These are phyloP conservation scores for Acanthurus leucopareius DNA, from an alignment of 2,797 vertebrate species.

Conservation along the genomic window DNA sequence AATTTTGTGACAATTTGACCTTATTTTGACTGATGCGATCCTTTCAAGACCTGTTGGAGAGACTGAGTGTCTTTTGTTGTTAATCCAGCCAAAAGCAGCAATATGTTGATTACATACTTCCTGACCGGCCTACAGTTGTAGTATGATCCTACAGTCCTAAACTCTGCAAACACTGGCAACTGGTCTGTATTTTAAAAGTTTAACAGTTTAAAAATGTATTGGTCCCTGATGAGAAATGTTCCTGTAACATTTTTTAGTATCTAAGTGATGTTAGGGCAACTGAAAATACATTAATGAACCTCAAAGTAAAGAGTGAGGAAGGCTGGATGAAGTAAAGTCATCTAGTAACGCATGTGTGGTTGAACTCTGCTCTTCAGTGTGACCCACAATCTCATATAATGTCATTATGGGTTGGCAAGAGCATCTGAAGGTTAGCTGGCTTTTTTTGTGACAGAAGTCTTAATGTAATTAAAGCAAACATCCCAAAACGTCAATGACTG, in stretches of 20 bases:
- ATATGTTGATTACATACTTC: background rate
- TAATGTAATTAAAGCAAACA: constrained; percentile 25
- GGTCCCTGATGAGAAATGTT: background rate
- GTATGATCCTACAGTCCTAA: background rate
- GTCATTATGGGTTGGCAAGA: constrained; percentile 15
- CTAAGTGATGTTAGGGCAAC: background rate
- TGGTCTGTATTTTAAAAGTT: constrained; percentile 12
- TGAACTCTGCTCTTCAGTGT: constrained; percentile 4
- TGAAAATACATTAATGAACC: constrained; percentile 35
- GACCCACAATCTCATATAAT: constrained; percentile 22
- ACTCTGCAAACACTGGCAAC: background rate
- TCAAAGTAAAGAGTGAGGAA: background rate
- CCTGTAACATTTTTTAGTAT: constrained; percentile 5
- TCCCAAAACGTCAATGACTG: background rate
- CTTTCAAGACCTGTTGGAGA: background rate
- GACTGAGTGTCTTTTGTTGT: background rate
- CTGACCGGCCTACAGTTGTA: background rate
- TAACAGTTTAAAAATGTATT: background rate
- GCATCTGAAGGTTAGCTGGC: constrained; percentile 13
- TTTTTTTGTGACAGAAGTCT: constrained; percentile 14
- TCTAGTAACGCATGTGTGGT: background rate
- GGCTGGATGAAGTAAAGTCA: background rate
- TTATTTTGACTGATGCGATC: background rate
- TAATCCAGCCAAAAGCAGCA: background rate
- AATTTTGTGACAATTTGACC: background rate